Percentiles rank a stretch among this genome's conserved stretches.
phyloP scores from a whole-genome alignment of 2,797 vertebrate species.

The Pangasius macronema region DNA sequence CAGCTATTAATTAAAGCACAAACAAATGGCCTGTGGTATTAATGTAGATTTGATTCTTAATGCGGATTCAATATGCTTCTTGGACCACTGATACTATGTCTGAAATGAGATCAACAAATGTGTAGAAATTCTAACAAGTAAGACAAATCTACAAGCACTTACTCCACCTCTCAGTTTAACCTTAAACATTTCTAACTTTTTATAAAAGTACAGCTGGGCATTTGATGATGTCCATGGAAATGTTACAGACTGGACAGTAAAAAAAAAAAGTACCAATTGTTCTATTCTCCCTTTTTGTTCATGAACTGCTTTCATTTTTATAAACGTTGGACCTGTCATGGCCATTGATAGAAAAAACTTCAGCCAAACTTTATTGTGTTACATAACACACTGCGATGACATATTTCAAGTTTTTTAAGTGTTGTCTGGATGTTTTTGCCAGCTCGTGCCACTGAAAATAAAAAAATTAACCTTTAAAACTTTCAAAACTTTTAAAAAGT shows the following conservation, averaged over 20 bases:
- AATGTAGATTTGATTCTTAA: slow-evolving; percentile 48
- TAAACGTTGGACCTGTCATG: neutral
- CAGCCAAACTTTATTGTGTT: neutral
- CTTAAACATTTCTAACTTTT: neutral
- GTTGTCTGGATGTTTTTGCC: neutral
- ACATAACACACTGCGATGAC: neutral
- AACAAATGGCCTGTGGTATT: slow-evolving; percentile 45
- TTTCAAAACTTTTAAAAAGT: neutral
- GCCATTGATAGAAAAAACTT: neutral
- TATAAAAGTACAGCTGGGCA: neutral
- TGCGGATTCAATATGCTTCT: neutral
- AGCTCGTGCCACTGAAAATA: neutral
- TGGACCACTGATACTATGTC: neutral
- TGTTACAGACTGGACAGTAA: neutral
- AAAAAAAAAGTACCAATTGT: neutral
- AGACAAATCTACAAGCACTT: neutral
- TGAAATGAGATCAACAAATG: neutral
- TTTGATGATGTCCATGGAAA: too few species aligned
- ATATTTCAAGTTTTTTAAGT: neutral
- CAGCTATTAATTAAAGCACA: slow-evolving; percentile 59
- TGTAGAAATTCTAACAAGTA: neutral
- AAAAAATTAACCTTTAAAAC: neutral
- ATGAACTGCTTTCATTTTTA: neutral
- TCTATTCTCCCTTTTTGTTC: neutral
- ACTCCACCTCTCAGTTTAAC: neutral